These are phyloP conservation scores for Hylyphantes graminicola DNA, from an alignment of 1,140 invertebrate genomes.

Conservation along the genomic window DNA sequence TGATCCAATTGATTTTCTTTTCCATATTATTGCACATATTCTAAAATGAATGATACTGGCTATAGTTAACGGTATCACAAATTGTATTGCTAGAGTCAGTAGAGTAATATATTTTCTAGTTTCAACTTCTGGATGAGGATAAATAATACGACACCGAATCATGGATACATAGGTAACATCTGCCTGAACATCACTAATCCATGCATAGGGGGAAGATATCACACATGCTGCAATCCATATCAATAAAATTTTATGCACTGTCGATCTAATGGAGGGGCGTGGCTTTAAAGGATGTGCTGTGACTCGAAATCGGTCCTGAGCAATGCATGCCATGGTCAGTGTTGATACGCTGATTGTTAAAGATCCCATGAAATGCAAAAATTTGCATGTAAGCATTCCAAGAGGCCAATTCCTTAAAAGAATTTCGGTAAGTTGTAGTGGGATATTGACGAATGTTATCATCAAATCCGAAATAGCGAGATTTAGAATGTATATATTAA, in stretches of 20 bases:
- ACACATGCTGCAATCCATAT: conserved; percentile 70
- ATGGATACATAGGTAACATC: conserved; percentile 63
- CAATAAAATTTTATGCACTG: conserved; percentile 67
- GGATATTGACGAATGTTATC: conserved; percentile 38
- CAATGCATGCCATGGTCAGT: conserved; percentile 72
- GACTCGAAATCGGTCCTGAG: conserved; percentile 71
- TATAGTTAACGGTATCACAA: conserved; percentile 70
- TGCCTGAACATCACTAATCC: conserved; percentile 67
- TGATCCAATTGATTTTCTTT: conserved; percentile 62
- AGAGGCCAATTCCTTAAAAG: conserved; percentile 31
- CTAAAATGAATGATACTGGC: conserved; percentile 68
- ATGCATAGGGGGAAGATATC: conserved; percentile 70
- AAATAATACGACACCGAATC: conserved; percentile 67
- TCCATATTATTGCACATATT: conserved; percentile 67
- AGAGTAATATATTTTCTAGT: conserved; percentile 69
- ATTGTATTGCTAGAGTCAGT: conserved; percentile 70
- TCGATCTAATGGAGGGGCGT: conserved; percentile 63
- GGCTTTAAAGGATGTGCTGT: conserved; percentile 70
- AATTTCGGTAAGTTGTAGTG: conserved; percentile 17
- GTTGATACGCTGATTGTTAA: conserved; percentile 72
- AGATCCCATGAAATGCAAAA: conserved; percentile 63
- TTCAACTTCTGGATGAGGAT: conserved; percentile 64
- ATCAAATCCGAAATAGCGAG: conserved; percentile 45
- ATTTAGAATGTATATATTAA: conserved; percentile 39
- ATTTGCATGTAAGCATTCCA: conserved; percentile 24